Percentiles rank a stretch among this genome's conserved stretches.
Conservation (phyloP, 2,797 vertebrate species). For the Heliangelus exortis region DNA sequence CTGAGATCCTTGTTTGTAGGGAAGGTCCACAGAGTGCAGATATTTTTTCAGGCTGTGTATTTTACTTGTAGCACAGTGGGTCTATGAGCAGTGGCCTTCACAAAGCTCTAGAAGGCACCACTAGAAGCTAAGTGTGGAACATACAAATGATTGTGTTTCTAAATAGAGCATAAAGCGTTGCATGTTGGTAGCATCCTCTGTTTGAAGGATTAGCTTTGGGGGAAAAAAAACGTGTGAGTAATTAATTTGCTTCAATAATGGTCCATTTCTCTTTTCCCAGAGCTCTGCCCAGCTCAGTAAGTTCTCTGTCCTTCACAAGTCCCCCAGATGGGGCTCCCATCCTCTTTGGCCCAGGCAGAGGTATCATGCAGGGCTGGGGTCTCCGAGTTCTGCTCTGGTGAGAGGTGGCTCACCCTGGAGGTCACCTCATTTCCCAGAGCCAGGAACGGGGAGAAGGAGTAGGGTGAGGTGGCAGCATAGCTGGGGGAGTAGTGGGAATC, state of each 20-base stretch:
- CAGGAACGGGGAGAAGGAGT: constrained; percentile 82
- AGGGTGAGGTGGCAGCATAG: constrained; percentile 77
- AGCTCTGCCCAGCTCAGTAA: constrained; percentile 75
- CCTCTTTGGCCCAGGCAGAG: constrained; percentile 88
- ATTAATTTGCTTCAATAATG: not conserved
- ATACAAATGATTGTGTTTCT: not conserved
- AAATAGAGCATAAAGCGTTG: not conserved
- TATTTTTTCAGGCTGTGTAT: not conserved
- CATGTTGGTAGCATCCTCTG: not conserved
- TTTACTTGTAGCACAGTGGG: not conserved
- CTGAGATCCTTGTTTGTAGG: not conserved
- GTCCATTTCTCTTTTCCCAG: not conserved
- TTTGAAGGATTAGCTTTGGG: not conserved
- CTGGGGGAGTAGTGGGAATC: constrained; percentile 84
- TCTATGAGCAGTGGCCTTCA: not conserved
- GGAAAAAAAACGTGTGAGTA: accelerated
- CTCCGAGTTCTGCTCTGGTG: constrained; percentile 78
- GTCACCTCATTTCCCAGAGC: constrained; percentile 79
- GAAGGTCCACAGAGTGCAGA: not conserved
- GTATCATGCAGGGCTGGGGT: constrained; percentile 66
- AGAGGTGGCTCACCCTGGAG: constrained; percentile 80
- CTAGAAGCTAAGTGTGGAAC: not conserved
- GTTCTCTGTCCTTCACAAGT: constrained; percentile 87
- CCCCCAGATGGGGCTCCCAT: constrained; percentile 83
- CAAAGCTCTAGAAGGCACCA: not conserved